Conservation (phyloP, 2,797 vertebrate genomes). For the Morus bassanus region DNA sequence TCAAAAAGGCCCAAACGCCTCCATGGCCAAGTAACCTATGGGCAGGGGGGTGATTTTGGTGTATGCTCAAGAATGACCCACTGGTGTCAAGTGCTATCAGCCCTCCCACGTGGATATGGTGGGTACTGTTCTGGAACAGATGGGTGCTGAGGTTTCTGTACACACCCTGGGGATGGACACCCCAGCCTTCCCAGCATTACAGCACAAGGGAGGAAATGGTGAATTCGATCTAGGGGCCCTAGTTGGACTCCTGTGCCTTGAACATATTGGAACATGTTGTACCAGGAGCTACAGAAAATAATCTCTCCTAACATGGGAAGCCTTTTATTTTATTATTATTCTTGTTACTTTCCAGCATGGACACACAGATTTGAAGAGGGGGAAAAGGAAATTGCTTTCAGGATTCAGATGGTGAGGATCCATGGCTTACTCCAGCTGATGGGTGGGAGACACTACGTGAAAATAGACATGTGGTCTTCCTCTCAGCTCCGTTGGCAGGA, state of each 20-base stretch:
- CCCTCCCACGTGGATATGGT: rapidly evolving
- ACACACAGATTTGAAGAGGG: not conserved
- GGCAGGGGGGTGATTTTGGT: not conserved
- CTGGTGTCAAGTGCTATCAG: not conserved
- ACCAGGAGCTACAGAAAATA: not conserved
- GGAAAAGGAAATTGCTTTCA: not conserved
- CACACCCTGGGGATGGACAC: rapidly evolving
- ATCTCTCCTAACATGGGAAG: not conserved
- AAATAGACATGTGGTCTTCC: not conserved
- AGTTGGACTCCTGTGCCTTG: not conserved
- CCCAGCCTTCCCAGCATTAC: not conserved
- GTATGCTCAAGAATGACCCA: not conserved
- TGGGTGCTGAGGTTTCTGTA: not conserved
- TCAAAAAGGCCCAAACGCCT: not conserved
- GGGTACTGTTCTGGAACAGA: not conserved
- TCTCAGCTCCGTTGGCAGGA: not conserved
- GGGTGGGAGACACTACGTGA: not conserved
- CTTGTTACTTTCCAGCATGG: not conserved
- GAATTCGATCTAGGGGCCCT: not conserved
- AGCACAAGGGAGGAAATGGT: not conserved
- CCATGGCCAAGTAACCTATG: no score
- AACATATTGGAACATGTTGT: not conserved
- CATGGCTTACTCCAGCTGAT: not conserved
- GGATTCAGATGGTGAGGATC: not conserved
- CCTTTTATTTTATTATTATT: not conserved